These are phyloP conservation scores for Epistrophella euchroma DNA, from an alignment of 2,888 invertebrate species.

Conservation along the genomic window DNA sequence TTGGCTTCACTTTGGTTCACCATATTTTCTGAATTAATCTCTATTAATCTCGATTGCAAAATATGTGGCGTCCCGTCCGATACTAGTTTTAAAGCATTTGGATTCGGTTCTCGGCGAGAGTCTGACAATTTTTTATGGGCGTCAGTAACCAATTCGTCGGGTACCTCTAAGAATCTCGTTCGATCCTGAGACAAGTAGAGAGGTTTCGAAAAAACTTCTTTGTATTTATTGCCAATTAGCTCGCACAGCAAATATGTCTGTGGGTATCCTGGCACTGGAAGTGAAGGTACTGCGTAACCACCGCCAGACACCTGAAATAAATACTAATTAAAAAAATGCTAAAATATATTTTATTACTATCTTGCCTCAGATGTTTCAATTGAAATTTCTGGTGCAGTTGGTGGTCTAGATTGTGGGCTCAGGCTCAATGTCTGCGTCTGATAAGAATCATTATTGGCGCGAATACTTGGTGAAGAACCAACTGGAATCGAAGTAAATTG, in stretches of 20 bases:
- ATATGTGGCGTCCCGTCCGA: slow-evolving; percentile 37
- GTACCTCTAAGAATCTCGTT: slow-evolving; percentile 75
- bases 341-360: background rate
- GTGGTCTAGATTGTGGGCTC: slow-evolving; percentile 17
- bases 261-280: slow-evolving; percentile 89
- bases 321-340: background rate
- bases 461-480: slow-evolving; percentile 29
- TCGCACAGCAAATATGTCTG: slow-evolving; percentile 89
- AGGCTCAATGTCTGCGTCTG: slow-evolving; percentile 18
- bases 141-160: slow-evolving; percentile 78
- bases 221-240: slow-evolving; percentile 87
- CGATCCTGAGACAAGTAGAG: slow-evolving; percentile 80
- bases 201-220: slow-evolving; percentile 88
- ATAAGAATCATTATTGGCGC: slow-evolving; percentile 30
- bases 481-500: slow-evolving; percentile 38
- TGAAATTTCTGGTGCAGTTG: slow-evolving; percentile 20
- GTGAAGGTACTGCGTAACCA: slow-evolving; percentile 88
- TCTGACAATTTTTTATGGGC: slow-evolving; percentile 58
- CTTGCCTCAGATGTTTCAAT: slow-evolving; percentile 50
- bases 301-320: slow-evolving; percentile 51
- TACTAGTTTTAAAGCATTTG: slow-evolving; percentile 57
- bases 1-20: slow-evolving; percentile 9
- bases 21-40: slow-evolving; percentile 21
- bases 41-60: slow-evolving; percentile 31
- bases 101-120: slow-evolving; percentile 55